A percentile compares a stretch with the other conserved stretches of the same genome.
Evolutionary conservation across 2,113 vertebrate species (phyloP).

Genomic region (rabbit (Oryctolagus cuniculus)): DNA sequence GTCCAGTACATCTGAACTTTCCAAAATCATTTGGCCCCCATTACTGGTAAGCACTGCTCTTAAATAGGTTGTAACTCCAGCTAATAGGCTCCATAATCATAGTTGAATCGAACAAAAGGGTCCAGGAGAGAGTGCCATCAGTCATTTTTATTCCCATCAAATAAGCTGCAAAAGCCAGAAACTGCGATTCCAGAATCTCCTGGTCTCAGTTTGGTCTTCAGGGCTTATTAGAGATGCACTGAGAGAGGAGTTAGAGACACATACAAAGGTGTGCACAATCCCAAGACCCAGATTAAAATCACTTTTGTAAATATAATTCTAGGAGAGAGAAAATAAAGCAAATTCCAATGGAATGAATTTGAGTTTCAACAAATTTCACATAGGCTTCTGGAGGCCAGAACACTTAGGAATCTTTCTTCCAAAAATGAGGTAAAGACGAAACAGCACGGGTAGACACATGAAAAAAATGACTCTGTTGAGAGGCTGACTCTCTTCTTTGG

Average conservation of each 20-base stretch:
- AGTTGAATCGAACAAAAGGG: constrained; percentile 88
- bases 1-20: constrained; percentile 90
- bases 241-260: background rate
- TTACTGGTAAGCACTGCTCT: constrained; percentile 91
- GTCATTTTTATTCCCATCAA: constrained; percentile 90
- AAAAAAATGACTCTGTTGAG: background rate
- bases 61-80: constrained; percentile 91
- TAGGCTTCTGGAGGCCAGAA: background rate
- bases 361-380: constrained; percentile 42
- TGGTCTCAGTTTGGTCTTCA: constrained; percentile 73
- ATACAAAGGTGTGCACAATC: constrained; percentile 1
- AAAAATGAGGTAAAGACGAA: background rate
- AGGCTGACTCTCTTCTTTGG: background rate
- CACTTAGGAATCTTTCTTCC: background rate
- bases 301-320: constrained; percentile 43
- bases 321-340: constrained; percentile 56
- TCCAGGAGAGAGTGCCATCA: constrained; percentile 85
- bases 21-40: constrained; percentile 93
- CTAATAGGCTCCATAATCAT: constrained; percentile 91
- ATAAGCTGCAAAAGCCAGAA: constrained; percentile 80
- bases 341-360: constrained; percentile 33
- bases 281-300: background rate
- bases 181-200: constrained; percentile 83
- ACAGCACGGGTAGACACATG: background rate
- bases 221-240: constrained; percentile 27